A percentile compares a stretch with the other conserved stretches of the same genome.
phyloP scores from a whole-genome alignment of 1,140 invertebrate species.

The Maconellicoccus hirsutus region DNA sequence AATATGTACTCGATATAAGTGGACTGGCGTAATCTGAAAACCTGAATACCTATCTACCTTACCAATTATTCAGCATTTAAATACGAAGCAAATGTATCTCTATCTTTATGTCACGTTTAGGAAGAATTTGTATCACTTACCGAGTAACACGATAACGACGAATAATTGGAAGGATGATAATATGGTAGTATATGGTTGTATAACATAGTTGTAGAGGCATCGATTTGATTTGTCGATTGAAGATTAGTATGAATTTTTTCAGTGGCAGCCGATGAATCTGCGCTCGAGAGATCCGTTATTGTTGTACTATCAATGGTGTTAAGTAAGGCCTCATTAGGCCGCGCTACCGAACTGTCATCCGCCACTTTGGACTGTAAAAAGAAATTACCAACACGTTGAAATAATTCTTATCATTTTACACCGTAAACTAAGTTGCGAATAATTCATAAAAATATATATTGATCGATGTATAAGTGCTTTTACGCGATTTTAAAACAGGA shows the following conservation, averaged over 20 bases:
- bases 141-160: constrained; percentile 7
- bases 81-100: too few species aligned
- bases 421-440: too few species aligned
- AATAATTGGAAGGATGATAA: constrained; percentile 13
- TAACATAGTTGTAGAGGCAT: constrained; percentile 15
- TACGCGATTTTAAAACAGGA: too few species aligned
- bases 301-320: neutral
- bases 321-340: neutral
- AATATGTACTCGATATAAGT: too few species aligned
- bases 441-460: too few species aligned
- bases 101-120: too few species aligned
- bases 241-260: neutral
- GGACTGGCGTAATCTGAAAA: too few species aligned
- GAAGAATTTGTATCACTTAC: constrained; percentile 1
- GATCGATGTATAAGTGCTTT: too few species aligned
- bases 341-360: constrained; percentile 15
- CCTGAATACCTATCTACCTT: too few species aligned
- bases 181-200: constrained; percentile 13
- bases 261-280: neutral
- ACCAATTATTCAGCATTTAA: too few species aligned
- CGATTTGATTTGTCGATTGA: neutral
- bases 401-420: too few species aligned
- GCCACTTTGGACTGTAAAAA: constrained; percentile 14
- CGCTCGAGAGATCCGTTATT: neutral
- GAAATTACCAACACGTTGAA: too few species aligned